Percentiles rank a stretch among this genome's conserved stretches.
Evolutionary conservation across 2,113 vertebrate species (phyloP).

Genomic region (Catharus bicknelli): DNA sequence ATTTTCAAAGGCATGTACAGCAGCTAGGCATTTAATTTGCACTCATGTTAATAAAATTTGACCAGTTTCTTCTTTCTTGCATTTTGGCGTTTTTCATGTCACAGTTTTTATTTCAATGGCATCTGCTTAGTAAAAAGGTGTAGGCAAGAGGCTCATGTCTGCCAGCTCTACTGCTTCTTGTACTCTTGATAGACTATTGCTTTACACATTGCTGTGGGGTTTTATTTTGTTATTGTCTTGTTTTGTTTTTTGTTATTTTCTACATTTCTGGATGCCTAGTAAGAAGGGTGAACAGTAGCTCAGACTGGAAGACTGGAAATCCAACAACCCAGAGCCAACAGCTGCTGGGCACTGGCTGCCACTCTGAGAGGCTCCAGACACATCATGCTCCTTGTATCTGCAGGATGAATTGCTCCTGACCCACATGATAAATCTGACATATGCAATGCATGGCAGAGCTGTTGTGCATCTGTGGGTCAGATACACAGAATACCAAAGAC

Average conservation of each 20-base stretch:
- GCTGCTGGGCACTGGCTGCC: background rate
- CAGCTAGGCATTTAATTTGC: slow-evolving; percentile 18
- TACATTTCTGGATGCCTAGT: background rate
- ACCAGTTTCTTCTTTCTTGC: background rate
- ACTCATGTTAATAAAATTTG: background rate
- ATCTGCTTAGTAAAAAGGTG: background rate
- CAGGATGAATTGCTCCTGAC: background rate
- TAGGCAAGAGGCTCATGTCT: background rate
- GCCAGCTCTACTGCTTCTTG: background rate
- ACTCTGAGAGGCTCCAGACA: background rate
- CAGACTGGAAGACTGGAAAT: background rate
- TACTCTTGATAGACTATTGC: background rate
- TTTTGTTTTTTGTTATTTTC: background rate
- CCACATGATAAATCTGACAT: background rate
- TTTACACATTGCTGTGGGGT: background rate
- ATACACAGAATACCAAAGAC: background rate
- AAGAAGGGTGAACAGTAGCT: background rate
- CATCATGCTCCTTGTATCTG: background rate
- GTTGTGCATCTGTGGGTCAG: rapidly evolving
- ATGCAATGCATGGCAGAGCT: background rate
- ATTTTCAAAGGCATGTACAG: background rate
- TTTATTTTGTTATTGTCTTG: background rate
- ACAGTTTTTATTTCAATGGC: slow-evolving; percentile 1
- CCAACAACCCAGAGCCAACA: background rate
- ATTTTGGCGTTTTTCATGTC: slow-evolving; percentile 10